Evolutionary conservation across 92 coral and sea anemone genomes (phyloP), one percentile per base, ranked within the genome.

Genomic region (Pocillopora meandrina): DNA sequence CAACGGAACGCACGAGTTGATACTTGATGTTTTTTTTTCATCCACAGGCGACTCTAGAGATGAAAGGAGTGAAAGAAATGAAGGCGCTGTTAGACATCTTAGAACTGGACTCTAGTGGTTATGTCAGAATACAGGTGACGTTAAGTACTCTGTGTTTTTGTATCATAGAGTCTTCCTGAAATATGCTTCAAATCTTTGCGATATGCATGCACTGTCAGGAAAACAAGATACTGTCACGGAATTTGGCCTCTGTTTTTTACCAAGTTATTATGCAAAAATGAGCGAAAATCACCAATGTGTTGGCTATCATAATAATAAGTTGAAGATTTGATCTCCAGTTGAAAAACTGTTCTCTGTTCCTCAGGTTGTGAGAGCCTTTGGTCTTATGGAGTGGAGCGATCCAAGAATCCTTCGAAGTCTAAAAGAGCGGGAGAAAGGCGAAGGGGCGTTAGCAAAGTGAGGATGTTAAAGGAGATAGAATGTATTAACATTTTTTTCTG

Each of bases 31-130:
- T 62, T 63, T n/a, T n/a, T n/a, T 20, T 21, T 57, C 62, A 63
- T 84, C 67, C 23, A 9, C 89, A 97, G 99, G 97, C 98, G 60
- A 97, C 99, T 10, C 87, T 97, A 56, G 96, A 87, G 20, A 92
- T 97, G 98, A 94, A 91, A 71, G 99, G 98, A n/a, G 95, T 88
- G 31, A 42, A 42, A 42, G 52, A 42, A 42, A 42, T 97, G 94
- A 97, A 97, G 82, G 95, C 98, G 9, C 88, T 97, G 31, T 78
- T 97, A 12, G 99, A 97, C 90, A 86, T 97, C 52, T 83, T 97
- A 63, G 99, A 95, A 31, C 91, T 97, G 72, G 99, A 97, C 70
- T 93, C 99, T 68, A 97, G 99, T 87, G 95, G 92, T 33, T 97
- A 97, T 71, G 99, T 93, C 75, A 82, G 99, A 74, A 86, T 94